Evolutionary conservation across 2,888 invertebrate genomes (phyloP).

Genomic region (Entomobrya multifasciata): DNA sequence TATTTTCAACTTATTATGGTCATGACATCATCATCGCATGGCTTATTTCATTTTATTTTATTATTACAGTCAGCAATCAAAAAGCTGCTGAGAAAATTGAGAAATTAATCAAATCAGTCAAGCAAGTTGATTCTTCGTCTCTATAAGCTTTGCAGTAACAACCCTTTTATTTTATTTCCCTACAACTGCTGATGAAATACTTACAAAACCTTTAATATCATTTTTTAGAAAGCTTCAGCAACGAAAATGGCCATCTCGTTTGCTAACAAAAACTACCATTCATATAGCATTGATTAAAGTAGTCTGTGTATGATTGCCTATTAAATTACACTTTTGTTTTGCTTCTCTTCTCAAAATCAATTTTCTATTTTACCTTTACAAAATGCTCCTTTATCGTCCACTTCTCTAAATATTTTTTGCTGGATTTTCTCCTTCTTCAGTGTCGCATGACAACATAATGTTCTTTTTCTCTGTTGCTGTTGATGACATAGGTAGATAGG

Average conservation of each 20-base stretch:
- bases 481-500: slow-evolving; percentile 2
- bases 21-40: background rate
- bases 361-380: slow-evolving; percentile 48
- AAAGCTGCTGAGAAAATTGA: slow-evolving; percentile 72
- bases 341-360: slow-evolving; percentile 42
- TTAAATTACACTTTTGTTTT: slow-evolving; percentile 68
- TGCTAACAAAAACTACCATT: no score
- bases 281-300: no score
- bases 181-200: no score
- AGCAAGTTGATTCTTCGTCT: slow-evolving; percentile 59
- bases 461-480: background rate
- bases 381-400: background rate
- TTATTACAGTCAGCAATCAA: slow-evolving; percentile 6
- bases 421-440: background rate
- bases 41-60: background rate
- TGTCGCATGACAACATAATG: no score
- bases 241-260: no score
- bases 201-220: no score
- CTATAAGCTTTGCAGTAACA: no score
- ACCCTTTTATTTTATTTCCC: no score
- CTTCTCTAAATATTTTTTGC: no score
- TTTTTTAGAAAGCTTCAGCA: no score
- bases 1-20: background rate
- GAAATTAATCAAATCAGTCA: slow-evolving; percentile 76
- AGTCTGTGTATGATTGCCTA: no score